These are phyloP conservation scores for Pheosia gnoma DNA, from an alignment of 2,888 invertebrate genomes.

Conservation along the genomic window DNA sequence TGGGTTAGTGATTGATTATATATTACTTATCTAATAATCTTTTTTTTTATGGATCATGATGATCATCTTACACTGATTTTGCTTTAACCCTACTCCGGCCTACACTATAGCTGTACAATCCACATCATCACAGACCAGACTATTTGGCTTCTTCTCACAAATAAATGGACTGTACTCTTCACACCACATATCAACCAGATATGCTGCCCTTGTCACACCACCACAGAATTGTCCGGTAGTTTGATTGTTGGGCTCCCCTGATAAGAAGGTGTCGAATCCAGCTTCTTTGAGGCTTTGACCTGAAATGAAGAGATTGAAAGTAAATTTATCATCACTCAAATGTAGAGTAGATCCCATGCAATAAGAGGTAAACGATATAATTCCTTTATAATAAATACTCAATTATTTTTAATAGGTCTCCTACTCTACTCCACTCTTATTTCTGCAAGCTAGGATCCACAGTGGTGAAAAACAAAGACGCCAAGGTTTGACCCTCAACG, in stretches of 20 bases:
- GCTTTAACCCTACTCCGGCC: neutral
- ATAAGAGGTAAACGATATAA: too few species aligned
- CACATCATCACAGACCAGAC: neutral
- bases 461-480: too few species aligned
- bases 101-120: neutral
- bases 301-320: slow-evolving; percentile 8
- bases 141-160: slow-evolving; percentile 14
- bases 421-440: too few species aligned
- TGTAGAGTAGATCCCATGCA: too few species aligned
- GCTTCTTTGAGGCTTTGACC: slow-evolving; percentile 28
- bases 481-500: too few species aligned
- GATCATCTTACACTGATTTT: neutral
- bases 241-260: slow-evolving; percentile 18
- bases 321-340: too few species aligned
- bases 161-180: slow-evolving; percentile 16
- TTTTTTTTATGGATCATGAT: too few species aligned
- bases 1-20: too few species aligned
- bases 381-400: too few species aligned
- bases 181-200: slow-evolving; percentile 16
- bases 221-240: slow-evolving; percentile 9
- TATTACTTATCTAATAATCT: too few species aligned
- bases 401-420: too few species aligned
- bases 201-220: slow-evolving; percentile 6
- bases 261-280: slow-evolving; percentile 24
- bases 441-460: too few species aligned